A percentile compares a stretch with the other conserved stretches of the same genome.
Evolutionary conservation across 2,888 invertebrate species (phyloP).

Genomic region (Apeira syringaria): DNA sequence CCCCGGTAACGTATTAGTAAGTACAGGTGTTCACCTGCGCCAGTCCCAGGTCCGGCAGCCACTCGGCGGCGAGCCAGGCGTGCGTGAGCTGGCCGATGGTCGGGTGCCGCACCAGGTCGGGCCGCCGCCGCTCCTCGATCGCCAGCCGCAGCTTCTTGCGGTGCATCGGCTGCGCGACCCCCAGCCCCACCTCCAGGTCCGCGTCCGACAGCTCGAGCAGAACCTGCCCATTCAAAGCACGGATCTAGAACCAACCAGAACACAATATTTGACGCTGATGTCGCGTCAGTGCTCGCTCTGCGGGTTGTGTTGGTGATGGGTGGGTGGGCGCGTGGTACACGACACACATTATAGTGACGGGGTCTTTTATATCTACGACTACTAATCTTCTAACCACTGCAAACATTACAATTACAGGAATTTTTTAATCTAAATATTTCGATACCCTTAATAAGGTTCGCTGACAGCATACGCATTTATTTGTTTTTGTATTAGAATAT

Average conservation of each 20-base stretch:
- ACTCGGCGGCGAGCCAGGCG: conserved; percentile 96
- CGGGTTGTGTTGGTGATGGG: conserved; percentile 26
- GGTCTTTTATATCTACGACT: no score
- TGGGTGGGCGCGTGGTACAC: no score
- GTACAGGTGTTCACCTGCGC: conserved; percentile 90
- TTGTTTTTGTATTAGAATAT: no score
- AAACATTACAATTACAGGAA: no score
- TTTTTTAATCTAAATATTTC: no score
- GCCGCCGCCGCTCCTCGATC: conserved; percentile 95
- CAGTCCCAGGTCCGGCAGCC: conserved; percentile 95
- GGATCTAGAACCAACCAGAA: conserved; percentile 86
- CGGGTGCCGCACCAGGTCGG: conserved; percentile 93
- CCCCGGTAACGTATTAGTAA: no score
- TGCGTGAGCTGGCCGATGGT: conserved; percentile 94
- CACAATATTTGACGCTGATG: conserved; percentile 82
- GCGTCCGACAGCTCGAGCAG: conserved; percentile 95
- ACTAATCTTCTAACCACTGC: no score
- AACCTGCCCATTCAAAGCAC: conserved; percentile 90
- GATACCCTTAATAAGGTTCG: no score
- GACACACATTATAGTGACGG: no score
- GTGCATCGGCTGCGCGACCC: conserved; percentile 96
- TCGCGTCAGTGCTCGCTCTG: conserved; percentile 59
- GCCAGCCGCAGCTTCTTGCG: conserved; percentile 96
- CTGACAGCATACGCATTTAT: no score
- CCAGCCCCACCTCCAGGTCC: conserved; percentile 95